Base-by-base conservation (phyloP, 2,888 invertebrate species). In the Nephrotoma guestfalica region DNA sequence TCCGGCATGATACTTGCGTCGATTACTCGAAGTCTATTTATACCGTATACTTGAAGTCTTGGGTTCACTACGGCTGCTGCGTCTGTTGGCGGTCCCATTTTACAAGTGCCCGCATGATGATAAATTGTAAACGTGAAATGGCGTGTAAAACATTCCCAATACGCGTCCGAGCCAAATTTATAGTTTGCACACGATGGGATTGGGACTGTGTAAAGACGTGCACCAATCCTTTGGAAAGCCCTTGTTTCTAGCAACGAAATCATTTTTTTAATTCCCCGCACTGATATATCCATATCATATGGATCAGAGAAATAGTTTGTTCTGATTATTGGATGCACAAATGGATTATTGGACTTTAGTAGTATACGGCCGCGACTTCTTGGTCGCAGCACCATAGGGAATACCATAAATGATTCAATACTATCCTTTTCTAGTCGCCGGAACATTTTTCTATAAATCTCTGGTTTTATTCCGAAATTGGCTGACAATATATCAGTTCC, bases 281-380 rank as follows among this genome's bases (percentile, higher is more conserved):
- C 92, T 6, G 95, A 90, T 0, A 94, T 94, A 18, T 93, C 92
- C 0, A 94, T 90, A 88, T 97, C 96, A 45, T 93, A 91, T 4
- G 93, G 93, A 88, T 94, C 92, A 7, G 93, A 92, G 87, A 95
- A 92, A 89, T 96, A 96, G 89, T 96, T 95, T 2, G 95, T 93
- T 88, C 94, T 93, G 87, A 96, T 93, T 83, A 93, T 90, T 0
- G 96, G 96, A 88, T 94, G 93, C 40, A 94, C 93, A 30, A 93
- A 92, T 0, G 95, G 95, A 90, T 96, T 93, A 0, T 90, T 93
- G 86, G 94, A 93, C 89, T 92, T 93, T 13, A 96, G 91, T 89
- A 93, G 93, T 15, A 96, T 90, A 87, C 92, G 91, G 0, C 96
- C 96, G n/a, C 93, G 92, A 43, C 95, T 95, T 89, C 93, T 94